phyloP scores from a whole-genome alignment of 2,797 vertebrate species.

The Neomorphus geoffroyi region DNA sequence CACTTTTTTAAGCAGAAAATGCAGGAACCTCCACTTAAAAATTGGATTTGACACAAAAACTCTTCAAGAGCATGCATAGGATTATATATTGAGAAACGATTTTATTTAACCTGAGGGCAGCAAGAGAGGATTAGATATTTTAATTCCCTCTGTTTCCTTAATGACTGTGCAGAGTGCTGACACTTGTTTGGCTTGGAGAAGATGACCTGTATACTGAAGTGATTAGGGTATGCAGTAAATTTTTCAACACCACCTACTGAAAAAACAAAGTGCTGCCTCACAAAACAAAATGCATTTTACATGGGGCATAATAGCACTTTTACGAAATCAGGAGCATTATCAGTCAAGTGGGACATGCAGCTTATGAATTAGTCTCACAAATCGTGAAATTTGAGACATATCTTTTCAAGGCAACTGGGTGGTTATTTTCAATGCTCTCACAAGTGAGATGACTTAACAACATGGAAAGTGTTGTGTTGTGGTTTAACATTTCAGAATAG shows the following conservation, averaged over 20 bases:
- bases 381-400: background rate
- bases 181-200: background rate
- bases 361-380: background rate
- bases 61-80: background rate
- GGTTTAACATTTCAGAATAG: background rate
- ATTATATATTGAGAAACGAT: conserved; percentile 1
- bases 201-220: background rate
- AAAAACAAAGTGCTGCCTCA: background rate
- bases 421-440: background rate
- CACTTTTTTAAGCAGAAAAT: background rate
- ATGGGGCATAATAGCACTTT: background rate
- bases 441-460: background rate
- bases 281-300: background rate
- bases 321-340: background rate
- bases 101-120: conserved; percentile 18
- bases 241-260: background rate
- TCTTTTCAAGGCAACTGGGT: background rate
- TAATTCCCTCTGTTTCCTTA: conserved; percentile 26
- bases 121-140: conserved; percentile 29
- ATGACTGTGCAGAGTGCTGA: conserved; percentile 14
- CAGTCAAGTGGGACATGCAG: background rate
- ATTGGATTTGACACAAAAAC: background rate
- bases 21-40: background rate
- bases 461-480: background rate
- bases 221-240: background rate